Base-by-base conservation (phyloP, 1,140 invertebrate genomes). In the Drosophila obscura region DNA sequence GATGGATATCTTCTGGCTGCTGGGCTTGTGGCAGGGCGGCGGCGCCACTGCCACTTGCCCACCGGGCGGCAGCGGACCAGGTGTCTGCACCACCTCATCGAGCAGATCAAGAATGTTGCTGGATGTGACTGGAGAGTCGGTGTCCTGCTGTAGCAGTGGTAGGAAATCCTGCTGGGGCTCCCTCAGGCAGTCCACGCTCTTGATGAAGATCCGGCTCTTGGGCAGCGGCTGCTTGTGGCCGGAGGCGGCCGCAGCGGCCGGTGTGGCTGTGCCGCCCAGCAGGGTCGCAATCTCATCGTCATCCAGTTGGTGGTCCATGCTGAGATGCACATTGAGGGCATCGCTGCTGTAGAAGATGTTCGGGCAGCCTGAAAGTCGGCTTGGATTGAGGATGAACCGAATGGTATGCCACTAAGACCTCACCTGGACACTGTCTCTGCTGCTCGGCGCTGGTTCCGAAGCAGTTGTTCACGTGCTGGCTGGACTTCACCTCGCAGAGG, bases 301-400 rank as follows among this genome's bases (percentile, higher is more conserved):
- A 19, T 69, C 75, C 58, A 93, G 84, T 45, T 91, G 84, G 73
- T 93, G 93, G 68, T 93, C 93, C 67, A 92, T 74, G 24, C 91
- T 81, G 1, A 93, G 87, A 80, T 94, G 93, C 19, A 92, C 69
- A 44, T 92, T 74, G 13, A 93, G 77, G 9, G 93, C 91, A 50
- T 92, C 83, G 43, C 82, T 66, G 58, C 87, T 91, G 61, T 90
- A 92, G 67, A 93, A 94, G 43, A 92, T 78, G 73, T 94, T 93
- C 1, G 79, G 53, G 75, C 93, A 93, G 39, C 93, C 93, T 73
- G 16, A 2, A 13, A 7, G 1, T 8, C 41, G n/a, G 28, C 16
- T 13, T 35, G 19, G 46, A 43, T 5, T 58, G 1, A 11, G 5
- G 3, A 15, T 35, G 19, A 22, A 28, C 4, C 22, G 88, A 77